Evolutionary conservation across 1,140 invertebrate species (phyloP), one percentile per base, ranked within the genome.

Genomic region (Anadara kagoshimensis): DNA sequence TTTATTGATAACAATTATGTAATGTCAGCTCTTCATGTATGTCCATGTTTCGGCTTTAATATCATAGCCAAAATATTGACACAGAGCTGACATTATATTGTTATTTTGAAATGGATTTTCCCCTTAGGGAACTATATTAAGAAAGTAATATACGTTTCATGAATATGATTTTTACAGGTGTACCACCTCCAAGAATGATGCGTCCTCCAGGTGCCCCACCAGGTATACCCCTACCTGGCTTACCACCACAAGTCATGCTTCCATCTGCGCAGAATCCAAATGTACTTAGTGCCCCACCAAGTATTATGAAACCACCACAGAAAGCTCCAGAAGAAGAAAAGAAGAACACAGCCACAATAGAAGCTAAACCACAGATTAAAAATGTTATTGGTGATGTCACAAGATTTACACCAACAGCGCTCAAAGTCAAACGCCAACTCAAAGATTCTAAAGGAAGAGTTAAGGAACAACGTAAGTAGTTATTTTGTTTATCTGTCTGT

Each of bases 341-440:
- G 91, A 93, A 85, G 91, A 93, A 72, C 91, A 70, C 93, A 24
- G 95, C 95, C 0, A 94, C 93, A 0, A 98, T 98, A 76, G 95
- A 95, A 82, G 97, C 97, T 0, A 98, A 98, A 88, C 97, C 97
- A 1, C 96, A 98, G 90, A 97, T 99, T 67, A 92, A 91, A 83
- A 98, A 97, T 91, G 90, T 98, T 11, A 96, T 95, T 73, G 96
- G 96, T 0, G 97, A 99, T 89, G 95, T 98, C 0, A 99, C 97
- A 0, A 90, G 96, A 78, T 99, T 99, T 89, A 94, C 97, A 47
- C 97, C 97, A 3, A 97, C 95, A 0, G 94, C 96, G 4, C 90
- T 99, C 16, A 92, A 97, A 73, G 93, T 97, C 0, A 98, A 97
- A 86, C 91, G 96, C 69, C 94, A 95, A 71, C 95, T 86, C 51